A percentile compares a stretch with the other conserved stretches of the same genome.
Evolutionary conservation across 2,113 vertebrate species (phyloP).

Genomic region (Erinaceus europaeus): DNA sequence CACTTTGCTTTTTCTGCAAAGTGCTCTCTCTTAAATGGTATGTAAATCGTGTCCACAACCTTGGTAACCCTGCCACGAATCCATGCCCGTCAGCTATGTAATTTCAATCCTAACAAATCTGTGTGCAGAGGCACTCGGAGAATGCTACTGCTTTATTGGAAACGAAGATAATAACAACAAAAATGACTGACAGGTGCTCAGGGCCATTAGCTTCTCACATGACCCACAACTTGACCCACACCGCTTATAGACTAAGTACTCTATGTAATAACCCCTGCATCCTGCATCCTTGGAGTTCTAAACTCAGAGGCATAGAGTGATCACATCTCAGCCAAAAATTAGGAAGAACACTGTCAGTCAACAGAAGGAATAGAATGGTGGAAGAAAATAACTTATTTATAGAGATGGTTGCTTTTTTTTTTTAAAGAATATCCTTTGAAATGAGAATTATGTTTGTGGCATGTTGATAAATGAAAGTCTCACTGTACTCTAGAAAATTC

Average conservation of each 20-base stretch:
- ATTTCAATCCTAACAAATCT: slow-evolving; percentile 27
- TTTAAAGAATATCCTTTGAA: slow-evolving; percentile 2
- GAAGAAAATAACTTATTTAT: background rate
- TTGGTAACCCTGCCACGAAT: background rate
- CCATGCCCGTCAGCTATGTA: background rate
- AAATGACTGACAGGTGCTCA: background rate
- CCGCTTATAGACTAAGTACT: background rate
- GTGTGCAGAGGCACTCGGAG: background rate
- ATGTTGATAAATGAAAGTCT: background rate
- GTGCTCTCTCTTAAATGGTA: background rate
- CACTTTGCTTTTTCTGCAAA: background rate
- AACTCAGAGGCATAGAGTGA: background rate
- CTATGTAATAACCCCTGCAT: no score
- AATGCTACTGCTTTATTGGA: background rate
- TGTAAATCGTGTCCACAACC: background rate
- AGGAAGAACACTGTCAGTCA: background rate
- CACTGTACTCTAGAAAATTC: background rate
- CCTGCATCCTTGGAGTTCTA: background rate
- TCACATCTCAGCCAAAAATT: background rate
- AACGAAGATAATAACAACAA: background rate
- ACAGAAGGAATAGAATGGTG: background rate
- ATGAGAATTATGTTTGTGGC: background rate
- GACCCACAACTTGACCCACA: background rate
- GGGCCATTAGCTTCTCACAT: background rate
- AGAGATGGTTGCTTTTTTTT: background rate